Percentiles rank a stretch among this genome's conserved stretches.
These are phyloP conservation scores for Probaryconus sp. DNA, from an alignment of 1,140 invertebrate genomes.

Conservation along the genomic window DNA sequence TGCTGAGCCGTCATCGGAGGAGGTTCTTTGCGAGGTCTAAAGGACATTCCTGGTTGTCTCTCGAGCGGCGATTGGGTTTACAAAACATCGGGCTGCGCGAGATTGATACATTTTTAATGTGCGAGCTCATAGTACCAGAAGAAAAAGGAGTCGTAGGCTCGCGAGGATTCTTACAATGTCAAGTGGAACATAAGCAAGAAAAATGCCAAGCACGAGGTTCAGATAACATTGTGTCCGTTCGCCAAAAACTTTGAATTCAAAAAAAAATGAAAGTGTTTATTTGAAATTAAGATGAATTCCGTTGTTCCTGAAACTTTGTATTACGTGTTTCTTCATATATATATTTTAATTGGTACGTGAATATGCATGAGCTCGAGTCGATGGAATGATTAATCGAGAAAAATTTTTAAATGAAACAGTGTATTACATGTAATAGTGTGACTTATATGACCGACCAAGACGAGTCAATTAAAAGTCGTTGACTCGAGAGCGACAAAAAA, in stretches of 20 bases:
- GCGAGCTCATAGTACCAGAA: conserved; percentile 20
- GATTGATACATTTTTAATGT: conserved; percentile 74
- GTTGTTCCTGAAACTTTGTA: no score
- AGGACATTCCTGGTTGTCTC: conserved; percentile 52
- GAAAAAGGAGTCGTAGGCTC: conserved; percentile 30
- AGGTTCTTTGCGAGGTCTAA: conserved; percentile 63
- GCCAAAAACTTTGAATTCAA: no score
- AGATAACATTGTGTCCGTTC: no score
- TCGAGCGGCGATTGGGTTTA: conserved; percentile 13
- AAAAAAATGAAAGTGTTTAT: no score
- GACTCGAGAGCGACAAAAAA: conserved; percentile 18
- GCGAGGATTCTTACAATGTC: conserved; percentile 16
- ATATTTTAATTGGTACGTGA: no score
- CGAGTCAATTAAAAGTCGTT: conserved; percentile 65
- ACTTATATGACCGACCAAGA: conserved; percentile 15
- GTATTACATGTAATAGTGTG: conserved; percentile 1
- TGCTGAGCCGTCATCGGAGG: conserved; percentile 13
- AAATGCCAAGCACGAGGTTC: conserved; percentile 28
- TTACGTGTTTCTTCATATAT: no score
- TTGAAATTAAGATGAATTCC: no score
- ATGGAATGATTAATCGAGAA: no score
- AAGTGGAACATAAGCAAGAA: conserved; percentile 19
- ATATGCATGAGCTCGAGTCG: no score
- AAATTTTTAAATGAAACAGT: neutral
- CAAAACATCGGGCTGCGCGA: conserved; percentile 55